Conservation (phyloP, 2,888 invertebrate species). For the Antitype chi region DNA sequence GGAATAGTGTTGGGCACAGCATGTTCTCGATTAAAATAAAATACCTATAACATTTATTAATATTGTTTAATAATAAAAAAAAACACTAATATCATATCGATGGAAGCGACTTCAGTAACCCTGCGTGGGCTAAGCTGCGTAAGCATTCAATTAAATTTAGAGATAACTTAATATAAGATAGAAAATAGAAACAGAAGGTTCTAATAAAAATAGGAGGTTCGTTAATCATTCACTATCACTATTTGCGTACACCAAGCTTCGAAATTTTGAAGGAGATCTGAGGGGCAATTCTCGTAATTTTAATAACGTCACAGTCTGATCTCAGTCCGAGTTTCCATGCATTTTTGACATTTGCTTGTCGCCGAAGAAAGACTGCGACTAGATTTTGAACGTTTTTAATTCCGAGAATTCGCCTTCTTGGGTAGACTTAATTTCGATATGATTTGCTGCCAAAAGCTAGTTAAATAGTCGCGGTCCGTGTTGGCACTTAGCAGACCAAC, state of each 20-base stretch:
- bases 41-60: not conserved
- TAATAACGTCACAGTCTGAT: too few relatives aligned
- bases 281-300: too few relatives aligned
- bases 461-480: not conserved
- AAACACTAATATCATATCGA: not conserved
- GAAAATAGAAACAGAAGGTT: not conserved
- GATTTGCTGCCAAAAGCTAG: not conserved
- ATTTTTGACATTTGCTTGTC: too few relatives aligned
- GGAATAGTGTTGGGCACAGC: not conserved
- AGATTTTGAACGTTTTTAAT: too few relatives aligned
- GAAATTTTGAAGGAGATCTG: not conserved
- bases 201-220: slow-evolving; percentile 27
- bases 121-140: not conserved
- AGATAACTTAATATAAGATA: slow-evolving; percentile 10
- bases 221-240: slow-evolving; percentile 40
- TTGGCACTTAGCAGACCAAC: too few relatives aligned
- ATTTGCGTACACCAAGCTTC: slow-evolving; percentile 12
- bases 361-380: too few relatives aligned
- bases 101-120: not conserved
- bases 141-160: slow-evolving; percentile 2
- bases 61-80: not conserved
- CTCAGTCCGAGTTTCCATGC: too few relatives aligned
- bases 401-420: too few relatives aligned
- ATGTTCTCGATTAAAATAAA: not conserved
- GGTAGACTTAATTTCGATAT: not conserved